phyloP scores from a whole-genome alignment of 2,888 invertebrate species.

The Xanthia icteritia region DNA sequence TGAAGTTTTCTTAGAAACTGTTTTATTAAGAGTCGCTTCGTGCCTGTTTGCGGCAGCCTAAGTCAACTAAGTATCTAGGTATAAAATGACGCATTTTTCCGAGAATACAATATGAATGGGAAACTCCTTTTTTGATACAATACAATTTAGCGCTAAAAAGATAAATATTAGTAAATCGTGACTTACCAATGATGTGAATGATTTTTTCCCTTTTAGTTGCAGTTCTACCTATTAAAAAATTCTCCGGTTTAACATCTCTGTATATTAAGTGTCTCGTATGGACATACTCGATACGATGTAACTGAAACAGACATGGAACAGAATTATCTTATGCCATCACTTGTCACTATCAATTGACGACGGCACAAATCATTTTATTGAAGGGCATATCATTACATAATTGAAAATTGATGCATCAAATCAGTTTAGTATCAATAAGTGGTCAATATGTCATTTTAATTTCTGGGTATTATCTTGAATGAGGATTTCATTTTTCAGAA shows the following conservation, averaged over 20 bases:
- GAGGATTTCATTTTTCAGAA: not conserved
- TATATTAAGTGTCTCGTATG: slow-evolving; percentile 99
- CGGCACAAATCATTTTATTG: slow-evolving; percentile 42
- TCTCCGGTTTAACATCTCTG: slow-evolving; percentile 99
- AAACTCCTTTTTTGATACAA: not conserved
- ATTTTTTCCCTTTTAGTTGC: slow-evolving; percentile 99
- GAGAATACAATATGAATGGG: slow-evolving; percentile 2
- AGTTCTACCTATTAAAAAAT: slow-evolving; percentile 99
- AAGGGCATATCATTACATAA: slow-evolving; percentile 55
- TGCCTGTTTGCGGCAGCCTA: too few relatives aligned
- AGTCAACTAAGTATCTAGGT: not conserved
- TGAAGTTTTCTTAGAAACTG: too few relatives aligned
- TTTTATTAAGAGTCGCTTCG: too few relatives aligned
- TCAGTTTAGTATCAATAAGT: slow-evolving; percentile 38
- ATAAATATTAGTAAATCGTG: slow-evolving; percentile 20
- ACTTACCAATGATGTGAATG: slow-evolving; percentile 98
- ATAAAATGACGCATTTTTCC: slow-evolving; percentile 12
- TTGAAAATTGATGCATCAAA: slow-evolving; percentile 48
- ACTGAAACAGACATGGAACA: slow-evolving; percentile 90
- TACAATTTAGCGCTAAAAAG: slow-evolving; percentile 11
- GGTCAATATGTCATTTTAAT: slow-evolving; percentile 44
- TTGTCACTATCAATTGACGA: slow-evolving; percentile 57
- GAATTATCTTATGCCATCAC: slow-evolving; percentile 47
- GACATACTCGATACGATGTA: slow-evolving; percentile 99
- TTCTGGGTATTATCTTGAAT: not conserved